Evolutionary conservation across 1,140 invertebrate species (phyloP), one percentile per base, ranked within the genome.

Genomic region (Leptopilina clavipes): DNA sequence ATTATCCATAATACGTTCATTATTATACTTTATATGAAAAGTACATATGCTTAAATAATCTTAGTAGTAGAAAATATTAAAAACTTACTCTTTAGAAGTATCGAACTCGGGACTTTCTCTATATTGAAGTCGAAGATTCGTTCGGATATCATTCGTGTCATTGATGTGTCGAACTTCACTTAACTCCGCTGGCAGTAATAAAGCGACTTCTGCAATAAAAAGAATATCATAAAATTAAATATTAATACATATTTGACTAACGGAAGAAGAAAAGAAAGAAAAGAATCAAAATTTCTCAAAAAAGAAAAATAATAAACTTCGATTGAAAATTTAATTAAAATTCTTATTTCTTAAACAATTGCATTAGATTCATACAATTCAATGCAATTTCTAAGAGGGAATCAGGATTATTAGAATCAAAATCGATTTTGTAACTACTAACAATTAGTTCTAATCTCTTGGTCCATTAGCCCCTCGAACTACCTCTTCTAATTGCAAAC

Each of bases 31-130:
- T 19, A 25, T 19, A n/a, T 18, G 1, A 54, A n/a, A 54, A 54
- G 0, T 54, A 18, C 1, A 54, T 14, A 18, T 1, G 43, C 1
- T 9, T 1, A 48, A 48, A 48, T 44, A 44, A 48, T 48, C 25
- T 31, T n/a, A 48, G 14, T 14, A 12, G 11, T 5, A 48, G 44
- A n/a, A 75, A 37, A 74, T 76, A 75, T 78, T 48, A 83, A 84
- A 72, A 14, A 94, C 94, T 95, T 90, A 96, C 95, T 96, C 94
- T 89, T 94, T 94, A 79, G 94, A 93, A n/a, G 92, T 92, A 84
- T 95, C 94, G 74, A 94, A 93, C 77, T 94, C 93, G 11, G 93
- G 93, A 82, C 93, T 91, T 72, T 95, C 94, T 14, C 93, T 93
- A 87, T 96, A 95, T 31, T 94, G 93, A 54, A 95, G 88, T 45